Conservation (phyloP, 2,888 invertebrate genomes). For the Chloroclysta siterata region DNA sequence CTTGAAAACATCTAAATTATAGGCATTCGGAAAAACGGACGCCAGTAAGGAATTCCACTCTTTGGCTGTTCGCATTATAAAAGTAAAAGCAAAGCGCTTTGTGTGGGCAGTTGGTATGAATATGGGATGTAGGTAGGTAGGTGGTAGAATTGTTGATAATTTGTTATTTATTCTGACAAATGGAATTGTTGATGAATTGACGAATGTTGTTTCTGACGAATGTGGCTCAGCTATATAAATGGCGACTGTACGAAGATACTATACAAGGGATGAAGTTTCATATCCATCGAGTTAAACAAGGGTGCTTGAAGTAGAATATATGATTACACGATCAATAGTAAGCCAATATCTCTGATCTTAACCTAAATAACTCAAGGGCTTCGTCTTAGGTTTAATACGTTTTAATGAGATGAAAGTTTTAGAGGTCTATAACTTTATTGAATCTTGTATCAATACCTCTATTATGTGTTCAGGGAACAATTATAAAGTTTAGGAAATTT, state of each 20-base stretch:
- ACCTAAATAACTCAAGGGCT: conserved; percentile 52
- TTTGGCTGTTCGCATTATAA: too few relatives aligned
- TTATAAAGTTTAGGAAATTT: conserved; percentile 1
- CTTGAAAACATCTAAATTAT: too few relatives aligned
- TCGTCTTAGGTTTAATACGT: conserved; percentile 35
- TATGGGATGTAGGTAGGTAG: too few relatives aligned
- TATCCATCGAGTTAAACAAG: conserved; percentile 70
- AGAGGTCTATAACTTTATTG: not conserved
- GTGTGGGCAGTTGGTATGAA: too few relatives aligned
- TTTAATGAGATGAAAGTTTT: conserved; percentile 34
- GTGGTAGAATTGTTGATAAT: too few relatives aligned
- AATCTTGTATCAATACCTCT: not conserved
- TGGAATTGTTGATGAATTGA: too few relatives aligned
- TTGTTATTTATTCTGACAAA: too few relatives aligned
- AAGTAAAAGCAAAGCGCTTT: too few relatives aligned
- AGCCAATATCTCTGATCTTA: conserved; percentile 50
- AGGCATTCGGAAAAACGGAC: too few relatives aligned
- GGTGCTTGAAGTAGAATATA: conserved; percentile 76
- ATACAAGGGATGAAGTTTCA: conserved; percentile 52
- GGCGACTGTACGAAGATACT: conserved; percentile 7
- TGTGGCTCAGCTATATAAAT: conserved; percentile 8
- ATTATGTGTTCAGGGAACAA: not conserved
- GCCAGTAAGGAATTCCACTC: too few relatives aligned
- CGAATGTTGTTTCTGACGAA: not conserved
- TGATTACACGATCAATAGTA: conserved; percentile 71